Evolutionary conservation across 2,797 vertebrate genomes (phyloP).

Genomic region (Macroramphosus scolopax): DNA sequence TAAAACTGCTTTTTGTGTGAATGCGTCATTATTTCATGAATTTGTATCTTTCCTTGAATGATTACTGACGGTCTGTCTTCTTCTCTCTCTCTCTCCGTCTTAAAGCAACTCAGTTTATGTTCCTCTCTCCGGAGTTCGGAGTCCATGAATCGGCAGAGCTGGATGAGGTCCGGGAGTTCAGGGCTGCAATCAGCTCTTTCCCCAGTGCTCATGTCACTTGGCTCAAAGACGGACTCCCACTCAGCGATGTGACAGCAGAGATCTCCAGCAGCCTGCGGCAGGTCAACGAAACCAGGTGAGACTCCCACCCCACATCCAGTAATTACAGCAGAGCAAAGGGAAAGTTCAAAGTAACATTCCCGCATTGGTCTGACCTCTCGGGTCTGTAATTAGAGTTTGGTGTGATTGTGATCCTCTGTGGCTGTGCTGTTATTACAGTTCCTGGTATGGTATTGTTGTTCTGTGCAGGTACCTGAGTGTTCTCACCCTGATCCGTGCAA

Average conservation of each 20-base stretch:
- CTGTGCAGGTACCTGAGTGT: constrained; percentile 83
- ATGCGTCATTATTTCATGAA: too few species aligned
- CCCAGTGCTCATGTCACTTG: constrained; percentile 85
- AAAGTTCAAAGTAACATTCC: constrained; percentile 30
- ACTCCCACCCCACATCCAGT: not conserved
- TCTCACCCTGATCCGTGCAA: constrained; percentile 92
- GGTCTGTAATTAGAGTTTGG: constrained; percentile 38
- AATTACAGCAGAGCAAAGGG: constrained; percentile 30
- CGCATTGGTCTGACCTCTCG: not conserved
- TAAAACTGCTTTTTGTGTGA: not conserved
- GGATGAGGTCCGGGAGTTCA: constrained; percentile 90
- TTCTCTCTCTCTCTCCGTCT: constrained; percentile 19
- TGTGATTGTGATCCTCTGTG: constrained; percentile 1
- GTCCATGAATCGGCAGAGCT: constrained; percentile 84
- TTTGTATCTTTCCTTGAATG: not conserved
- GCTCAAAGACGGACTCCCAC: constrained; percentile 87
- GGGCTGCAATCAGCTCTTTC: constrained; percentile 84
- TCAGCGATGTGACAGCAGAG: constrained; percentile 88
- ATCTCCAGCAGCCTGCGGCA: constrained; percentile 82
- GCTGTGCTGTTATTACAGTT: constrained; percentile 1
- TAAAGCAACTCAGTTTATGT: constrained; percentile 86
- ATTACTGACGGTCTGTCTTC: not conserved
- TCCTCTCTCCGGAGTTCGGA: constrained; percentile 79
- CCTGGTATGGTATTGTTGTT: constrained; percentile 31
- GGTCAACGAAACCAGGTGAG: constrained; percentile 88